Percentiles rank a stretch among this genome's conserved stretches.
phyloP scores from a whole-genome alignment of 2,113 vertebrate genomes.

The Ptychochromis oligacanthus region DNA sequence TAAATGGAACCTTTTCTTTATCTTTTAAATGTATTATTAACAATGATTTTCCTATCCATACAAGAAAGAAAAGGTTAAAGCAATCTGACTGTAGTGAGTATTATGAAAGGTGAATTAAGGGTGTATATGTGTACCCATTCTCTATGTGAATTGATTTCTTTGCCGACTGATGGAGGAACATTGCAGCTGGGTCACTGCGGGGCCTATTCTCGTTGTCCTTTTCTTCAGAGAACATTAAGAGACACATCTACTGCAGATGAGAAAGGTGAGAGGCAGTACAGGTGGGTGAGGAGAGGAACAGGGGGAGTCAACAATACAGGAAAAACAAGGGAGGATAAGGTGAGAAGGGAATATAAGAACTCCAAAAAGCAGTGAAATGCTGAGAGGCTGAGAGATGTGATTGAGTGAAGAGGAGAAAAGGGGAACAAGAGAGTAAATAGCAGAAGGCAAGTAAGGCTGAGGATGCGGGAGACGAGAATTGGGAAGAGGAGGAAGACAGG shows the following conservation, averaged over 20 bases:
- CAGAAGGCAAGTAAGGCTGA: conserved; percentile 15
- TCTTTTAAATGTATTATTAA: background rate
- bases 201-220: background rate
- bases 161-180: background rate
- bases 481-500: conserved; percentile 25
- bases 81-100: background rate
- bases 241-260: conserved; percentile 26
- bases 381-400: conserved; percentile 13
- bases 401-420: conserved; percentile 32
- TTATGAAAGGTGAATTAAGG: background rate
- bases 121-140: background rate
- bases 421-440: conserved; percentile 32
- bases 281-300: background rate
- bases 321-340: conserved; percentile 8
- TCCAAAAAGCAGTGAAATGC: background rate
- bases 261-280: conserved; percentile 1
- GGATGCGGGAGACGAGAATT: background rate
- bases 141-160: background rate
- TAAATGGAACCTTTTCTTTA: too few relatives aligned
- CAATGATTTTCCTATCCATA: background rate
- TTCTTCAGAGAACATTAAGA: conserved; percentile 8
- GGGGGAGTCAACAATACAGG: conserved; percentile 32
- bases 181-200: background rate
- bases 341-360: conserved; percentile 2
- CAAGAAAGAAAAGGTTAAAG: background rate